These are phyloP conservation scores for Drosophila truncata DNA, from an alignment of 1,140 invertebrate species.

Conservation along the genomic window DNA sequence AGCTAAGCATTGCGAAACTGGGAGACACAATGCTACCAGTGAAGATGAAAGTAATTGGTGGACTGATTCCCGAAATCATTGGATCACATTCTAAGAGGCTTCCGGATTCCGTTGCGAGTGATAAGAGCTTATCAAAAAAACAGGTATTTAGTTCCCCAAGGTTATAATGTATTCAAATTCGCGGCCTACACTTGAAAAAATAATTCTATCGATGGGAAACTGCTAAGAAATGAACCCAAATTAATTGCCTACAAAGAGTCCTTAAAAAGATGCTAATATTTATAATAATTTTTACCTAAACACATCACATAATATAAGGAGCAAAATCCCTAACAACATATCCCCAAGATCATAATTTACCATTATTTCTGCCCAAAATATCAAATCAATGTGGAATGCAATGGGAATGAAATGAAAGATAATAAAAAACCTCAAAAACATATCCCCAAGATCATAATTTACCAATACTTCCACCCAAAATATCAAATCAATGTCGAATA, in stretches of 20 bases:
- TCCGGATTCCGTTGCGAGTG: neutral
- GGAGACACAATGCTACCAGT: neutral
- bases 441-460: too few species aligned
- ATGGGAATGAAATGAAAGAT: neutral
- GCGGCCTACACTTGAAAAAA: neutral
- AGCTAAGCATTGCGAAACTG: too few species aligned
- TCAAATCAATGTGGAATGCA: neutral
- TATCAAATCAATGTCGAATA: neutral
- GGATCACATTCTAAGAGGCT: neutral
- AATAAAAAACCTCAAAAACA: neutral
- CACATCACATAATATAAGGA: neutral
- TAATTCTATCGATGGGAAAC: too few species aligned
- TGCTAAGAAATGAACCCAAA: too few species aligned
- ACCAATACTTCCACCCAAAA: neutral
- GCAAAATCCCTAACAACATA: neutral
- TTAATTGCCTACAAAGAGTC: too few species aligned
- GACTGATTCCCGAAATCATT: neutral
- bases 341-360: neutral
- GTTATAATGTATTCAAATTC: neutral
- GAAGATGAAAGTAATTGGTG: neutral
- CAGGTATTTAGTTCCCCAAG: neutral
- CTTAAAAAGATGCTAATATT: too few species aligned
- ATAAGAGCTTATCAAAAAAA: neutral
- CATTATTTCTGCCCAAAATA: neutral
- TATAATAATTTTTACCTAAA: neutral